Percentiles rank a stretch among this genome's conserved stretches.
Evolutionary conservation across 2,113 vertebrate genomes (phyloP).

Genomic region (Hyperopisus bebe): DNA sequence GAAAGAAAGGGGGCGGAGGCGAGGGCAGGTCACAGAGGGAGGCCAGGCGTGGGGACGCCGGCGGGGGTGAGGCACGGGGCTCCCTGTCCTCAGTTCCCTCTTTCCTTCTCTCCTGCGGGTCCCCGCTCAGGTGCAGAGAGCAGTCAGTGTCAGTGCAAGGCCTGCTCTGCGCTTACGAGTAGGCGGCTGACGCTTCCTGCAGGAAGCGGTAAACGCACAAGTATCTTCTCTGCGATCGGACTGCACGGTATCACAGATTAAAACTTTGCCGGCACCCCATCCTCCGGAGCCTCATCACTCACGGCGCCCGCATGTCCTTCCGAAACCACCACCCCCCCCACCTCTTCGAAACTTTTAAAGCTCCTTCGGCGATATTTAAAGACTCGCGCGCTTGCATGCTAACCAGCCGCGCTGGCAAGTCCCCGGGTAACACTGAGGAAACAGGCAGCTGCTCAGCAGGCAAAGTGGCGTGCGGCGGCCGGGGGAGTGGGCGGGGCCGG

Average conservation of each 20-base stretch:
- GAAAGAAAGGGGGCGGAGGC: not conserved
- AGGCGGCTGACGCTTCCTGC: constrained; percentile 66
- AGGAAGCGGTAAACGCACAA: constrained; percentile 66
- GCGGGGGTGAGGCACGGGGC: constrained; percentile 14
- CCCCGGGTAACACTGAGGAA: not conserved
- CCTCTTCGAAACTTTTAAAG: not conserved
- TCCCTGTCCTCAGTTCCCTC: not conserved
- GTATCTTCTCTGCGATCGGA: constrained; percentile 50
- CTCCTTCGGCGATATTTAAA: not conserved
- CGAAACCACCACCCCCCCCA: not conserved
- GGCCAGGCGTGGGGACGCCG: not conserved
- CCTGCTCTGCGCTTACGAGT: no score
- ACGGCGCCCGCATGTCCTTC: not conserved
- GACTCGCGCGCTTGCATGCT: not conserved
- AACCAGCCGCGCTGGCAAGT: not conserved
- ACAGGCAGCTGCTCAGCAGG: not conserved
- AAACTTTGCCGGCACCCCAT: not conserved
- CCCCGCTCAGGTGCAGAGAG: not conserved
- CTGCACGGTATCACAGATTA: constrained; percentile 30
- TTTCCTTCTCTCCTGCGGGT: not conserved
- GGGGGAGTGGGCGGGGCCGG: not conserved
- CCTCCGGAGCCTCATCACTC: not conserved
- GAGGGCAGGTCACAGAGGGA: not conserved
- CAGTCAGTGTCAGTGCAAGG: not conserved
- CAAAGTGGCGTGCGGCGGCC: not conserved